A percentile compares a stretch with the other conserved stretches of the same genome.
Conservation (phyloP, 2,888 invertebrate genomes). For the Miltochrista miniata region DNA sequence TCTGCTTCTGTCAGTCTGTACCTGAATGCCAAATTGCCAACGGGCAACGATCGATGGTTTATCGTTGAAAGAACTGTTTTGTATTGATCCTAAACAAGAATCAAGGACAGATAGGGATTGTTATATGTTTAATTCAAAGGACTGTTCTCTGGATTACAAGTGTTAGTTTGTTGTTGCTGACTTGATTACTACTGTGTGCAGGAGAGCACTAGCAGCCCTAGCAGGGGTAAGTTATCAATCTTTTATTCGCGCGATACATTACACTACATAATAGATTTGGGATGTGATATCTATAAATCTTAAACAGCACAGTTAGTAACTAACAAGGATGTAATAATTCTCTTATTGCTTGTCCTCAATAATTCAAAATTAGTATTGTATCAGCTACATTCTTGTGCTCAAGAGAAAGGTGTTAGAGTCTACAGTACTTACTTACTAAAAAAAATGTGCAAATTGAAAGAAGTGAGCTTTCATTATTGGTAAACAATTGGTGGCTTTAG, state of each 20-base stretch:
- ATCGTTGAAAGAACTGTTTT: constrained; percentile 47
- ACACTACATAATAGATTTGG: background rate
- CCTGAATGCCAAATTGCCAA: constrained; percentile 22
- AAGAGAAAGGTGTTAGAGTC: too few species aligned
- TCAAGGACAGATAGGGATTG: constrained; percentile 22
- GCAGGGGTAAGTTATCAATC: constrained; percentile 24
- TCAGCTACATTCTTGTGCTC: too few species aligned
- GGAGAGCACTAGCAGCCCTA: constrained; percentile 11
- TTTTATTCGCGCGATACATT: background rate
- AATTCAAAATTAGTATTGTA: too few species aligned
- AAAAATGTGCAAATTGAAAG: too few species aligned
- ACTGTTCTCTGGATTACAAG: constrained; percentile 16
- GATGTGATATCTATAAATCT: too few species aligned
- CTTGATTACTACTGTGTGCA: constrained; percentile 13
- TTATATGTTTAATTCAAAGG: constrained; percentile 23
- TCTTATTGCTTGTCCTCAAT: too few species aligned
- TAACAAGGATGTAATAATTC: too few species aligned
- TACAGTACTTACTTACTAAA: too few species aligned
- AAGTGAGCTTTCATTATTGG: too few species aligned
- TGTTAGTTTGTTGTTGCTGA: constrained; percentile 4
- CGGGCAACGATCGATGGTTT: constrained; percentile 17
- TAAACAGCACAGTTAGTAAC: too few species aligned
- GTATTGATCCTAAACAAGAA: constrained; percentile 48
- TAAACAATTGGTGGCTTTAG: too few species aligned
- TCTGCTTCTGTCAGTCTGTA: too few species aligned